Evolutionary conservation across 1,140 invertebrate genomes (phyloP).

Genomic region (Camponotus floridanus): DNA sequence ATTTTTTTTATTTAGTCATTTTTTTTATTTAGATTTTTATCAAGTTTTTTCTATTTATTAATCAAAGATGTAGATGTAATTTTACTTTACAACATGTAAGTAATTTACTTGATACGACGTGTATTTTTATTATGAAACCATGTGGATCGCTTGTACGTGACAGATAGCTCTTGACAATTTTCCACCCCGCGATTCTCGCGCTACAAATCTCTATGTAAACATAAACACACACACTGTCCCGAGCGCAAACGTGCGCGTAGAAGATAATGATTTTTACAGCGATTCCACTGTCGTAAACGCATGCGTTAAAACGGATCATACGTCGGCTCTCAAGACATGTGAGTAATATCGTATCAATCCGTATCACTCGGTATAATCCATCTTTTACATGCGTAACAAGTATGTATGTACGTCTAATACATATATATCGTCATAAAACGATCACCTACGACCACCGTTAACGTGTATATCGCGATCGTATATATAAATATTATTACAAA

Average conservation of each 20-base stretch:
- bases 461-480: slow-evolving; percentile 40
- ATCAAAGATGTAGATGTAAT: too few species aligned
- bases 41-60: too few species aligned
- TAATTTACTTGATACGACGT: background rate
- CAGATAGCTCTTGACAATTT: slow-evolving; percentile 32
- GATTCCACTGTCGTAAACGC: slow-evolving; percentile 14
- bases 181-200: slow-evolving; percentile 26
- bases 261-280: slow-evolving; percentile 55
- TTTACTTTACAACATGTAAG: background rate
- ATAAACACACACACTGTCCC: slow-evolving; percentile 21
- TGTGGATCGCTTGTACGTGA: background rate
- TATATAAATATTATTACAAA: slow-evolving; percentile 5
- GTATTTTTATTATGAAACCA: background rate
- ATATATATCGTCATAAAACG: slow-evolving; percentile 29
- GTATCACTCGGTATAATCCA: slow-evolving; percentile 59
- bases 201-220: slow-evolving; percentile 19
- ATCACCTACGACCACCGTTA: slow-evolving; percentile 21
- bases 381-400: slow-evolving; percentile 52
- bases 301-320: slow-evolving; percentile 51
- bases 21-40: background rate
- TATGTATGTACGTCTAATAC: slow-evolving; percentile 35
- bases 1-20: too few species aligned
- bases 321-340: slow-evolving; percentile 48
- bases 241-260: slow-evolving; percentile 35
- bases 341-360: slow-evolving; percentile 61